These are phyloP conservation scores for Eurytoma californica DNA, from an alignment of 2,888 invertebrate species.

Conservation along the genomic window DNA sequence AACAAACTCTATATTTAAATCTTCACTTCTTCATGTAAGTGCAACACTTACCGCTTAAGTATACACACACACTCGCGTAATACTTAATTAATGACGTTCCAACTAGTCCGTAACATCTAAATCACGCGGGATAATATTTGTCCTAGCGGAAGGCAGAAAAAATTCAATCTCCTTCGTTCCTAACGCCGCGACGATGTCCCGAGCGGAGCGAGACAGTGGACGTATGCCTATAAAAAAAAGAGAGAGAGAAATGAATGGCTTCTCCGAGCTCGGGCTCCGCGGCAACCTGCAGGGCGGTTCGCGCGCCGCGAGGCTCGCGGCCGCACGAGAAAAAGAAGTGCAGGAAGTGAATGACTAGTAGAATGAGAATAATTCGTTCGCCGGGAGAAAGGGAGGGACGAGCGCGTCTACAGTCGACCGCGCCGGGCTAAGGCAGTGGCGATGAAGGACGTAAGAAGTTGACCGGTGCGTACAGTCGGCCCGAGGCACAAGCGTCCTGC, in stretches of 20 bases:
- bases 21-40: no score
- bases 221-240: neutral
- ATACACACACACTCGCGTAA: no score
- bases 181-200: no score
- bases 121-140: neutral
- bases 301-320: neutral
- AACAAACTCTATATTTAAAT: no score
- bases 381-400: neutral
- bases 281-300: neutral
- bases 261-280: constrained; percentile 23
- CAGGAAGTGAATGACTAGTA: constrained; percentile 55
- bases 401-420: constrained; percentile 2
- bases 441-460: neutral
- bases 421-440: neutral
- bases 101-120: neutral
- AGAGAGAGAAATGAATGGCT: constrained; percentile 16
- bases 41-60: no score
- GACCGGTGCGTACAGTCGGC: constrained; percentile 1
- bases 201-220: neutral
- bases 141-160: neutral
- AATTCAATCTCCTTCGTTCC: neutral
- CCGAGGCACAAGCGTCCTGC: neutral
- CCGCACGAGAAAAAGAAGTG: constrained; percentile 46
- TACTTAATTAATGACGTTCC: no score
- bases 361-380: constrained; percentile 56